Evolutionary conservation across 2,888 invertebrate genomes (phyloP), one percentile per base, ranked within the genome.

Genomic region (Fragum sueziense): DNA sequence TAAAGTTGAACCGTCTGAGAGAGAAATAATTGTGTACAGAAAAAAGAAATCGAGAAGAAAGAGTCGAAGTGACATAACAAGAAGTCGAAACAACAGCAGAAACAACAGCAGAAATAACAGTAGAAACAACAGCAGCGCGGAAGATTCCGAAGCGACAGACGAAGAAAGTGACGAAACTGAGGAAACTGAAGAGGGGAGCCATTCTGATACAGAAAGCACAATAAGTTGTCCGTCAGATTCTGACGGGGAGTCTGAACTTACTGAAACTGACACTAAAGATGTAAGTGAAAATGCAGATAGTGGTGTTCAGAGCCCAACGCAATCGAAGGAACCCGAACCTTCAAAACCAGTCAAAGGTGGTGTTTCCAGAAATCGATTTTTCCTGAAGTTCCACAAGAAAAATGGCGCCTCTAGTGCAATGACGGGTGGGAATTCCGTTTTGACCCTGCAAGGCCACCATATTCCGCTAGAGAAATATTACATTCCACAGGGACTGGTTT

Each of bases 371-470:
- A 81, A 81, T 61, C 52, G 75, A 20, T 68, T 62, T 37, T 81
- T 81, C 33, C 57, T 81, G 29, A 47, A 47, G 47, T 81, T 81
- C 54, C 78, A 75, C 34, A 78, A 81, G 75, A 72, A 70, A 25
- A 73, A 74, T 69, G 78, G 78, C 9, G 69, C 52, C 14, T 33
- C 67, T 22, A 29, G 65, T 11, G 47, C 67, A 34, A 41, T 70
- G 27, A 41, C 75, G 31, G 75, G 78, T 9, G 22, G 29, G 17
- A 73, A 59, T 54, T 51, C 76, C 0, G 65, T 81, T 14, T n/a
- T 81, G 51, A 81, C 81, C 20, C 41, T 78, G 29, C 78, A 78
- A 59, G 81, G 81, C 17, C 81, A 81, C 52, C 71, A 81, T 52
- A 71, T 81, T 2, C 67, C 77, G 9, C n/a, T 81, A 6, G 78